These are phyloP conservation scores for Parus major DNA, from an alignment of 2,113 vertebrate species.

Conservation along the genomic window DNA sequence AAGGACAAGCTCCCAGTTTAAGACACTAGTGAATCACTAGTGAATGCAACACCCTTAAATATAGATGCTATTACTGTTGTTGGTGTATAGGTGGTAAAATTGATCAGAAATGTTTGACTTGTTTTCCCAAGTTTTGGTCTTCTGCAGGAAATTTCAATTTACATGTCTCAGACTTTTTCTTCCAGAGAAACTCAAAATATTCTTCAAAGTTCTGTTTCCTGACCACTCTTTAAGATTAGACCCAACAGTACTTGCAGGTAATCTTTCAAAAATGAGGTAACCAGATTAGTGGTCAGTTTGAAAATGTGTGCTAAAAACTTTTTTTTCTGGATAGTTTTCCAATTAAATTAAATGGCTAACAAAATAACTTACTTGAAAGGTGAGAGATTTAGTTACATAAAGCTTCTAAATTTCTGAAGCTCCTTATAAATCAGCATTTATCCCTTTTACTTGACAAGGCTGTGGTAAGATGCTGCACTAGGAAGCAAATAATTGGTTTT, in stretches of 20 bases:
- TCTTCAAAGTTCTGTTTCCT: neutral
- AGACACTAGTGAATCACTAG: neutral
- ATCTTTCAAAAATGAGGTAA: neutral
- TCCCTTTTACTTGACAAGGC: neutral
- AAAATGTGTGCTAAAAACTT: neutral
- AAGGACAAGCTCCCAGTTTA: neutral
- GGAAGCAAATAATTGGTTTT: conserved; percentile 33
- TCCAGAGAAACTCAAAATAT: neutral
- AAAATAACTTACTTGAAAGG: neutral
- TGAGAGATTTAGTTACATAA: neutral
- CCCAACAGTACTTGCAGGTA: neutral
- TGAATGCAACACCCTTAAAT: neutral
- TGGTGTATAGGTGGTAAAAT: neutral
- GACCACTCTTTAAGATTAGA: neutral
- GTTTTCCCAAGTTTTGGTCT: neutral
- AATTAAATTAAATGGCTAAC: neutral
- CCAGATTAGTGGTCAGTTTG: neutral
- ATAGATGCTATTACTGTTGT: neutral
- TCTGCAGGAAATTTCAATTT: neutral
- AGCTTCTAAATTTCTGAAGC: neutral
- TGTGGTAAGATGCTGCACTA: neutral
- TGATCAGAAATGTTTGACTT: neutral
- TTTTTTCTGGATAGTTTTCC: neutral
- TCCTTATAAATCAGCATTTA: neutral
- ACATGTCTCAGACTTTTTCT: neutral